Conservation (phyloP, 2,888 invertebrate genomes). For the Pammene fasciana region DNA sequence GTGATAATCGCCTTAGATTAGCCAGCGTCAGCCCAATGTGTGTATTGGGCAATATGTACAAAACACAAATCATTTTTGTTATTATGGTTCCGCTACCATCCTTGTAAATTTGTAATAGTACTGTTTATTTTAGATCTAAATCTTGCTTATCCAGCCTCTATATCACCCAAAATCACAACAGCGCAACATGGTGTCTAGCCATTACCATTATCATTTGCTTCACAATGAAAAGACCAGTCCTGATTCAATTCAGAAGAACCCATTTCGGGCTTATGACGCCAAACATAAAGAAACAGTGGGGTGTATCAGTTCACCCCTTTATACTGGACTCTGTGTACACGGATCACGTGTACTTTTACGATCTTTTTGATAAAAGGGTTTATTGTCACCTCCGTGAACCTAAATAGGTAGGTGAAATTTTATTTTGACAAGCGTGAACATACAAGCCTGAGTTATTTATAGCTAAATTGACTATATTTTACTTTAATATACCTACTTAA, state of each 20-base stretch:
- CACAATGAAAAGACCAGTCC: constrained; percentile 72
- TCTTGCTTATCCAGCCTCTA: constrained; percentile 40
- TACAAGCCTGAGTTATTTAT: not conserved
- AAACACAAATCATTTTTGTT: too few species aligned
- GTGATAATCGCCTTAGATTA: too few species aligned
- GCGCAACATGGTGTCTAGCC: constrained; percentile 74
- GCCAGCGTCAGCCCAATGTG: too few species aligned
- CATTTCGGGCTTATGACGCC: constrained; percentile 76
- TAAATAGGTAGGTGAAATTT: constrained; percentile 3
- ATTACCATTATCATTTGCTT: constrained; percentile 80
- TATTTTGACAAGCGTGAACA: constrained; percentile 22
- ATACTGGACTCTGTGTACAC: constrained; percentile 23
- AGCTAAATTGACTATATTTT: not conserved
- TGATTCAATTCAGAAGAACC: constrained; percentile 69
- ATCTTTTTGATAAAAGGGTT: constrained; percentile 28
- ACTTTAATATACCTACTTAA: not conserved
- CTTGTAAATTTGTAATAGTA: constrained; percentile 28
- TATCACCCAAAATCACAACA: constrained; percentile 54
- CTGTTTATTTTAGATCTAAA: constrained; percentile 20
- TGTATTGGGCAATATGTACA: too few species aligned
- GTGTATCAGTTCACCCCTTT: constrained; percentile 78
- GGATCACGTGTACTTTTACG: constrained; percentile 35
- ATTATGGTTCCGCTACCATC: too few species aligned
- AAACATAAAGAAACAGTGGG: constrained; percentile 80
- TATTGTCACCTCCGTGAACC: constrained; percentile 31